Percentiles rank a stretch among this genome's conserved stretches.
phyloP scores from a whole-genome alignment of 2,888 invertebrate genomes.

The Andrena praecox region DNA sequence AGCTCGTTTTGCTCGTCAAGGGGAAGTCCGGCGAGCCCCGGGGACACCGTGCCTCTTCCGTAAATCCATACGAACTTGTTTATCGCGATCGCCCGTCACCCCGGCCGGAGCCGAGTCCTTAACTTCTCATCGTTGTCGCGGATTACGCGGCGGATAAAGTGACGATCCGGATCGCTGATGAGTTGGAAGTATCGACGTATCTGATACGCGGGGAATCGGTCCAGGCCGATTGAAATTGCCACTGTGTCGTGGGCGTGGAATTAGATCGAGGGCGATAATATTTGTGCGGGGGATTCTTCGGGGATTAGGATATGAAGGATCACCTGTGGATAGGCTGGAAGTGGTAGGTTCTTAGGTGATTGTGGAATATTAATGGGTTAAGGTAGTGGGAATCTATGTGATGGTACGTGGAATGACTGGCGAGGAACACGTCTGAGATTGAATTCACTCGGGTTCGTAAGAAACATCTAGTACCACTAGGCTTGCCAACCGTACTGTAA shows the following conservation, averaged over 20 bases:
- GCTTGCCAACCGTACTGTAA: no score
- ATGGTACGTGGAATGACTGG: no score
- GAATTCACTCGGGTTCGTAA: no score
- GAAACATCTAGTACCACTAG: no score
- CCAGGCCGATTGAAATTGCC: background rate
- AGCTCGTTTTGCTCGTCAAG: slow-evolving; percentile 66
- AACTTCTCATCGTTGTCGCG: slow-evolving; percentile 58
- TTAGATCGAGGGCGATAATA: no score
- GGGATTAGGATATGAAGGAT: no score
- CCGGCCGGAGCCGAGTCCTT: slow-evolving; percentile 49
- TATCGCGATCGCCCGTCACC: slow-evolving; percentile 68
- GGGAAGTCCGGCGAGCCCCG: slow-evolving; percentile 17
- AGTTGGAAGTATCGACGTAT: slow-evolving; percentile 39
- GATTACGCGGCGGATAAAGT: slow-evolving; percentile 50
- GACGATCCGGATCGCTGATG: slow-evolving; percentile 47
- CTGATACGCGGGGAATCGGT: background rate
- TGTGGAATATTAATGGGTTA: no score
- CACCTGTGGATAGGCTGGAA: no score
- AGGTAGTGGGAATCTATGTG: no score
- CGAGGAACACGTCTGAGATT: no score
- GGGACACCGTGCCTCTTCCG: slow-evolving; percentile 52
- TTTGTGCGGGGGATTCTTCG: no score
- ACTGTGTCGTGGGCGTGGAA: background rate
- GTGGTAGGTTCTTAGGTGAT: no score
- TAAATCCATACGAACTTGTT: slow-evolving; percentile 71